A percentile compares a stretch with the other conserved stretches of the same genome.
phyloP scores from a whole-genome alignment of 2,888 invertebrate species.

The Dynastes tityus region DNA sequence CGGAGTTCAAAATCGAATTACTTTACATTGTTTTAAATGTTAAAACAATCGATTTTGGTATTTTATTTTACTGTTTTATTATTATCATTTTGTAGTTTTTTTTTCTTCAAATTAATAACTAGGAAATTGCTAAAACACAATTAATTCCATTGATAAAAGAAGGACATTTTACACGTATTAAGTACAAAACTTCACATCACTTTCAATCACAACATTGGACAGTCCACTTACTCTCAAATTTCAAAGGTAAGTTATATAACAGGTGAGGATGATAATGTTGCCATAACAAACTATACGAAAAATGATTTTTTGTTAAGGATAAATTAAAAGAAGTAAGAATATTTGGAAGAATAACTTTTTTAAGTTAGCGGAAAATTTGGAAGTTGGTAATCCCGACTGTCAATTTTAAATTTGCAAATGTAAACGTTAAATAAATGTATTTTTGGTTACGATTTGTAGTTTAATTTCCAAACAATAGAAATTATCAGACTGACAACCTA shows the following conservation, averaged over 20 bases:
- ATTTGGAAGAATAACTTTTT: neutral
- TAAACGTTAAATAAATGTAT: too few species aligned
- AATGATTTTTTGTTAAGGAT: neutral
- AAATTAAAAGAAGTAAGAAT: neutral
- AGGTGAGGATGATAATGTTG: neutral
- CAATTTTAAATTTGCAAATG: too few species aligned
- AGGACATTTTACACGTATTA: constrained; percentile 8
- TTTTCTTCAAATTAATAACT: neutral
- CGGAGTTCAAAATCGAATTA: neutral
- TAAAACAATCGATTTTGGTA: constrained; percentile 2
- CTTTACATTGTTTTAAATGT: constrained; percentile 22
- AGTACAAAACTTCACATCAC: constrained; percentile 36
- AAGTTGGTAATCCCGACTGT: too few species aligned
- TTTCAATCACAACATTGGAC: constrained; percentile 24
- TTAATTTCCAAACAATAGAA: too few species aligned
- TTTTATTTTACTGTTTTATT: neutral
- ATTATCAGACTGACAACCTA: too few species aligned
- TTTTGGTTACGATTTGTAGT: too few species aligned
- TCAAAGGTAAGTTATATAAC: neutral
- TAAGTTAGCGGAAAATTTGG: neutral
- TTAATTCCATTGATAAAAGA: constrained; percentile 12
- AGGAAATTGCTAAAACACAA: constrained; percentile 52
- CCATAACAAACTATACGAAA: neutral
- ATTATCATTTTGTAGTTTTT: neutral
- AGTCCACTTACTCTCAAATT: constrained; percentile 29